Evolutionary conservation across 2,113 vertebrate genomes (phyloP).

Genomic region (Rhagologus leucostigma): DNA sequence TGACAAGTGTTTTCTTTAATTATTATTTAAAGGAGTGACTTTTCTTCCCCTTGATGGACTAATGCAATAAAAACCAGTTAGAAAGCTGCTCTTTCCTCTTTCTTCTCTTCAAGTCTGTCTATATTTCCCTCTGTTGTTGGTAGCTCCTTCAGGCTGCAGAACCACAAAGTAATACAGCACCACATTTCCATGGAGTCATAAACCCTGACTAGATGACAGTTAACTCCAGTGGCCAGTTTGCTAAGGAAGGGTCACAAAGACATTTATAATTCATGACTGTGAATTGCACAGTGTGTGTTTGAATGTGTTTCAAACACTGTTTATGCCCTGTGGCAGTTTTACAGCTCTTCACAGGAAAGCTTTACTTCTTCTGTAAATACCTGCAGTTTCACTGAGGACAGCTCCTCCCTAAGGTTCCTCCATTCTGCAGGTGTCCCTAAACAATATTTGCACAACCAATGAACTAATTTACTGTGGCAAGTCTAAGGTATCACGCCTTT

Average conservation of each 20-base stretch:
- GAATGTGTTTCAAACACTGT: slow-evolving; percentile 20
- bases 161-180: neutral
- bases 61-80: neutral
- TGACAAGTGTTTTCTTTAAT: neutral
- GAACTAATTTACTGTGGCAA: neutral
- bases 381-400: neutral
- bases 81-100: neutral
- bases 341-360: neutral
- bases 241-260: neutral
- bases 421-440: neutral
- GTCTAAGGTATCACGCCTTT: neutral
- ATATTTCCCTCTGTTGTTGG: neutral
- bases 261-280: slow-evolving; percentile 24
- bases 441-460: neutral
- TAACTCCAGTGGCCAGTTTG: slow-evolving; percentile 21
- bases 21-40: neutral
- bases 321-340: slow-evolving; percentile 11
- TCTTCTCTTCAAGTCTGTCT: neutral
- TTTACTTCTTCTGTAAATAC: neutral
- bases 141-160: neutral
- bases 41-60: neutral
- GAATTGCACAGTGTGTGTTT: neutral
- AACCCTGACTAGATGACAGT: neutral
- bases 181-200: neutral
- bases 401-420: neutral